Percentiles rank a stretch among this genome's conserved stretches.
Conservation (phyloP, 2,797 vertebrate genomes). For the Nannoperca australis region DNA sequence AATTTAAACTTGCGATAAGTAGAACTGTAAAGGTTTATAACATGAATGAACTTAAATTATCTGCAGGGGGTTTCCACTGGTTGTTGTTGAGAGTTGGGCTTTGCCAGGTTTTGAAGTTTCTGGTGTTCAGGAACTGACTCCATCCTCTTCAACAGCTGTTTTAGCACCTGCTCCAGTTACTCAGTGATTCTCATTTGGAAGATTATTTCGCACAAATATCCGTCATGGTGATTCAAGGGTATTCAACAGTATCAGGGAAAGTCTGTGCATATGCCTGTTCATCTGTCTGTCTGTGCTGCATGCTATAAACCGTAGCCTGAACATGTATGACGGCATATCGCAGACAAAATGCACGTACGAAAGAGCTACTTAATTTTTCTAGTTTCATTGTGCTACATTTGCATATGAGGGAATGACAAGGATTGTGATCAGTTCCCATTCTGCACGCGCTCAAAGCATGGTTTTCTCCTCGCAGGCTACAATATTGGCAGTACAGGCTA, state of each 20-base stretch:
- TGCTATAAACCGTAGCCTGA: slow-evolving; percentile 11
- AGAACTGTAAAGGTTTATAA: neutral
- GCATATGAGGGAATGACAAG: no score
- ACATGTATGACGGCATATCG: no score
- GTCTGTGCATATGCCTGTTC: slow-evolving; percentile 1
- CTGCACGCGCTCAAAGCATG: no score
- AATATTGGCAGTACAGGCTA: no score
- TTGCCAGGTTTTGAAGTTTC: slow-evolving; percentile 9
- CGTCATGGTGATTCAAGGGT: neutral
- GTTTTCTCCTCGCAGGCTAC: no score
- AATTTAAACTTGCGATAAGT: neutral
- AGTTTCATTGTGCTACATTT: no score
- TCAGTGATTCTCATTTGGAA: neutral
- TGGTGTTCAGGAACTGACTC: neutral
- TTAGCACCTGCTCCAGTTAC: neutral
- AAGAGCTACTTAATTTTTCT: no score
- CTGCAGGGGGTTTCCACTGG: neutral
- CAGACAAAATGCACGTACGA: no score
- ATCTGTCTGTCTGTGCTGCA: slow-evolving; percentile 19
- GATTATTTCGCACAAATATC: slow-evolving; percentile 21
- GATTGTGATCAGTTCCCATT: no score
- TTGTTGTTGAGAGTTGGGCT: neutral
- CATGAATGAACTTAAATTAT: neutral
- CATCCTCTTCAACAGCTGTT: neutral
- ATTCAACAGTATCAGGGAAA: slow-evolving; percentile 11